phyloP scores from a whole-genome alignment of 2,888 invertebrate species.

The Ypsolopha sequella region DNA sequence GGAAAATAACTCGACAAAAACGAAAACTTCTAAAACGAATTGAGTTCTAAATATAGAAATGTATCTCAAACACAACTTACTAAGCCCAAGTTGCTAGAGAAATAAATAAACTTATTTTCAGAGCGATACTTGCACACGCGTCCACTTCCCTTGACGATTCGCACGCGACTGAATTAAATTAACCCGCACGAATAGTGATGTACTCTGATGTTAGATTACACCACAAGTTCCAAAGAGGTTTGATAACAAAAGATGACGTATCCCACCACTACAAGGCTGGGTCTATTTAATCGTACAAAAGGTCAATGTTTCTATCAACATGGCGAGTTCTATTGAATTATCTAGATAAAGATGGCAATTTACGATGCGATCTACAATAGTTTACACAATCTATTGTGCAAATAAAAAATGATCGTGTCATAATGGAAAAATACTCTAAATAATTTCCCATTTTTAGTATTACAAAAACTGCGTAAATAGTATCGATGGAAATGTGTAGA shows the following conservation, averaged over 20 bases:
- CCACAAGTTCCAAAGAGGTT: not conserved
- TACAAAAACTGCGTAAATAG: too few relatives aligned
- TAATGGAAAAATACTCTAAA: too few relatives aligned
- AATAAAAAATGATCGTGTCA: too few relatives aligned
- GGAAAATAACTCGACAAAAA: not conserved
- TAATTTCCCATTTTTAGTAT: too few relatives aligned
- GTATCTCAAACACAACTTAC: too few relatives aligned
- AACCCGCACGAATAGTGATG: not conserved
- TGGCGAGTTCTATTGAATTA: not conserved
- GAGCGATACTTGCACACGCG: not conserved
- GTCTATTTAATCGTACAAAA: conserved; percentile 35
- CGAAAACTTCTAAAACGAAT: not conserved
- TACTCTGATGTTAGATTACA: not conserved
- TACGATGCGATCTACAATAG: not conserved
- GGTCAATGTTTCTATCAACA: conserved; percentile 57
- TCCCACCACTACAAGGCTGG: not conserved
- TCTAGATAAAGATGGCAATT: not conserved
- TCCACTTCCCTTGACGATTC: not conserved
- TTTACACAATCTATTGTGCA: not conserved
- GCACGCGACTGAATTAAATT: not conserved
- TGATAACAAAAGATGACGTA: not conserved
- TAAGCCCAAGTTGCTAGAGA: too few relatives aligned
- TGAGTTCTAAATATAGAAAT: not conserved
- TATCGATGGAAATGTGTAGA: too few relatives aligned
- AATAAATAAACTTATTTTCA: too few relatives aligned